These are phyloP conservation scores for Auanema sp. DNA, from an alignment of 2,888 invertebrate genomes.

Conservation along the genomic window DNA sequence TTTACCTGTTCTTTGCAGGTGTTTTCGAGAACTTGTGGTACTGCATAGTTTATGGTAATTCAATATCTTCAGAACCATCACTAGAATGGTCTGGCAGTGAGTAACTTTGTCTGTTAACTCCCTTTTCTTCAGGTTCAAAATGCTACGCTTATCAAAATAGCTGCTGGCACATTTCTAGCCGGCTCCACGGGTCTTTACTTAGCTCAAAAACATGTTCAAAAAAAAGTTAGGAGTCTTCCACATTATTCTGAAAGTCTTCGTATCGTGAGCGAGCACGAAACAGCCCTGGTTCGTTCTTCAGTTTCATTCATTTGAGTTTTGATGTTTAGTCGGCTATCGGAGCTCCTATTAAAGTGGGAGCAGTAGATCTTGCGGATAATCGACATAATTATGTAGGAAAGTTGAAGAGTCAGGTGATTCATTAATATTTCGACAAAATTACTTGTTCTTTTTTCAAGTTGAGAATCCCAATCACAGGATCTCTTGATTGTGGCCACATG, in stretches of 20 bases:
- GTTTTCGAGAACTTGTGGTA: background rate
- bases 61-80: background rate
- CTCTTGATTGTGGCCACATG: slow-evolving; percentile 51
- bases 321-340: slow-evolving; percentile 45
- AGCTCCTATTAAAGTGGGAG: slow-evolving; percentile 55
- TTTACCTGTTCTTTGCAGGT: slow-evolving; percentile 2
- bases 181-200: slow-evolving; percentile 57
- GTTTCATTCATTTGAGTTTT: slow-evolving; percentile 3
- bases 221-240: slow-evolving; percentile 46
- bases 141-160: slow-evolving; percentile 52
- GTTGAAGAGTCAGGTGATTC: slow-evolving; percentile 48
- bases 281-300: slow-evolving; percentile 37
- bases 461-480: slow-evolving; percentile 53
- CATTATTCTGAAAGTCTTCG: slow-evolving; percentile 53
- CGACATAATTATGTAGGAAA: slow-evolving; percentile 55
- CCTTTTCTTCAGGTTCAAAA: slow-evolving; percentile 38
- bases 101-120: no score
- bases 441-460: slow-evolving; percentile 29
- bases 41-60: slow-evolving; percentile 1
- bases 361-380: slow-evolving; percentile 55
- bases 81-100: no score
- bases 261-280: slow-evolving; percentile 55
- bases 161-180: slow-evolving; percentile 52
- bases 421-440: slow-evolving; percentile 3
- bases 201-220: slow-evolving; percentile 52